Base-by-base conservation (phyloP, 2,888 invertebrate species). In the Ichneumoninae sp. region DNA sequence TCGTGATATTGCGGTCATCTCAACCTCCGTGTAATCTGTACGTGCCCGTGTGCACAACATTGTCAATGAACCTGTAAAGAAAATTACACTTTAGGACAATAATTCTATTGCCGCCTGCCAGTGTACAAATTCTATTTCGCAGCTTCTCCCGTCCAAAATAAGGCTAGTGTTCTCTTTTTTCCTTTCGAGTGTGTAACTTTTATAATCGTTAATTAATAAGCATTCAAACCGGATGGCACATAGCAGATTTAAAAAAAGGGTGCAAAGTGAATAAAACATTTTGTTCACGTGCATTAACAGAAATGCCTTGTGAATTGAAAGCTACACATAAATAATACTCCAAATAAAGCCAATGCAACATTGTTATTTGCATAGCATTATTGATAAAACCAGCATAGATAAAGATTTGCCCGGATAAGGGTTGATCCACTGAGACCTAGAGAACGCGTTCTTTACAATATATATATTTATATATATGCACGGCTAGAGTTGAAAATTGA, bases 21-120 rank as follows among this genome's bases (percentile, higher is more conserved):
- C 87, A 89, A 89, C 87, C 85, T 89, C 89, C 90, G 81, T 81
- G 87, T 86, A 87, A 86, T 80, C 80, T 80, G 82, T 86, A 86
- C 80, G 76, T 87, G 85, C 75, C 87, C 87, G 84, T 86, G 86
- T 80, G 88, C 86, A 86, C 85, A 82, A 89, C 87, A 90, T 87
- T 89, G 86, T 87, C 84, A 89, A 88, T 88, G 88, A 86, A 90
- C 90, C 90, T 90, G 90, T 87, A 90, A 90, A 90, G 88, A 90
- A 90, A 90, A 89, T 87, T 86, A 83, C 85, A 86, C 75, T 89
- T 90, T 89, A 90, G 87, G 88, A 89, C 82, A 88, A 83, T 76
- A 79, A 78, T 72, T 80, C 66, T 80, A 81, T 68, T 69, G 44
- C 77, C 82, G 82, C 71, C 62, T 62, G 72, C 70, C 60, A 10